phyloP scores from a whole-genome alignment of 2,113 vertebrate species.

The Marmota monax region DNA sequence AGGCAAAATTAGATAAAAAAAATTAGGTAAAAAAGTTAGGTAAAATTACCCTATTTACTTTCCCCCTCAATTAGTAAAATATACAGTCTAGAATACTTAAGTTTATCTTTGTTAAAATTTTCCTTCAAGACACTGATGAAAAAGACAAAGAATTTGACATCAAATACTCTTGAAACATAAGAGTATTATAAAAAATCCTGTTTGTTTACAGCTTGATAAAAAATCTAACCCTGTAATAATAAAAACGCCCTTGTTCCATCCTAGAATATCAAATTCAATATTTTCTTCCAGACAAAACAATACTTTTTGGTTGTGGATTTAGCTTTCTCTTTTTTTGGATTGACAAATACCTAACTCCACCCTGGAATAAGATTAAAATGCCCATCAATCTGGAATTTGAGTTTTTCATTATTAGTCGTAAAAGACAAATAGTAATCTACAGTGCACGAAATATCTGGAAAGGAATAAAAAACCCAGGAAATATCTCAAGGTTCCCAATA shows the following conservation, averaged over 20 bases:
- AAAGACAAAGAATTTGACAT: constrained; percentile 49
- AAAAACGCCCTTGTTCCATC: neutral
- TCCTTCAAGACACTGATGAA: constrained; percentile 19
- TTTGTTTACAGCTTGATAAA: constrained; percentile 48
- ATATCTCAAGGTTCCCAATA: neutral
- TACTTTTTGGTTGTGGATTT: constrained; percentile 44
- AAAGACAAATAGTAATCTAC: constrained; percentile 31
- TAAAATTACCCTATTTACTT: neutral
- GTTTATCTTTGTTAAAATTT: constrained; percentile 47
- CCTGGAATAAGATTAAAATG: neutral
- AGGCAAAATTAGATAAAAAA: no score
- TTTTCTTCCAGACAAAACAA: constrained; percentile 51
- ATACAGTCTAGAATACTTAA: neutral
- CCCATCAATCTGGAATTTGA: constrained; percentile 29
- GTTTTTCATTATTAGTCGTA: neutral
- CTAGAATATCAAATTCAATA: neutral
- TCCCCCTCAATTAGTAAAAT: neutral
- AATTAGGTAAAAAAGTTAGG: neutral
- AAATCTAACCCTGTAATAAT: neutral
- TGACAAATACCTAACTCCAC: neutral
- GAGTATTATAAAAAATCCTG: constrained; percentile 6
- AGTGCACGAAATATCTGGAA: neutral
- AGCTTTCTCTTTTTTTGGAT: constrained; percentile 23
- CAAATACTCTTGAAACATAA: constrained; percentile 21
- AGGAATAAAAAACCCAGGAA: constrained; percentile 18